These are phyloP conservation scores for Agelaius tricolor DNA, from an alignment of 2,113 vertebrate species.

Conservation along the genomic window DNA sequence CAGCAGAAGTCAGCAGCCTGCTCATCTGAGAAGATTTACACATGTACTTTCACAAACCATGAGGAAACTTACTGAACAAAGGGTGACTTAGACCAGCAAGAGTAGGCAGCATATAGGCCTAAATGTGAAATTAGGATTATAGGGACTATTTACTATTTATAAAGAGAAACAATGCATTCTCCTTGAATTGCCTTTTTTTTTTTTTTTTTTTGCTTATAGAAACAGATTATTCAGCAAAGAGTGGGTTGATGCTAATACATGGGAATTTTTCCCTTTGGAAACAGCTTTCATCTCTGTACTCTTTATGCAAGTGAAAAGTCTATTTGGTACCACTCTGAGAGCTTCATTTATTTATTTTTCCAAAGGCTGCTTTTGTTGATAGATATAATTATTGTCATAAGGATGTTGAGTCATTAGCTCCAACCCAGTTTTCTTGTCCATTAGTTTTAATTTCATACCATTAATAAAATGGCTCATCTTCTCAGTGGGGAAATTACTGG, in stretches of 20 bases:
- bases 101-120: neutral
- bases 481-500: neutral
- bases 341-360: neutral
- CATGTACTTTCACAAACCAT: neutral
- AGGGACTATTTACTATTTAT: constrained; percentile 11
- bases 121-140: constrained; percentile 9
- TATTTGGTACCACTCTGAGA: neutral
- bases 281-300: neutral
- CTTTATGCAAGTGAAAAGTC: neutral
- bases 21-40: neutral
- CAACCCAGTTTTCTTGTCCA: neutral
- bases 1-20: neutral
- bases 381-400: neutral
- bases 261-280: constrained; percentile 22
- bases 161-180: constrained; percentile 4
- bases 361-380: neutral
- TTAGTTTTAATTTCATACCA: constrained; percentile 27
- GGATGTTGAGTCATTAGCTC: neutral
- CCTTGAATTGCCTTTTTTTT: neutral
- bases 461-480: constrained; percentile 23
- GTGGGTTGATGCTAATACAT: constrained; percentile 13
- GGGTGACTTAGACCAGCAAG: neutral
- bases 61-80: neutral
- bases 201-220: neutral
- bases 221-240: constrained; percentile 39